Conservation (phyloP, 2,113 vertebrate species). For the Anarrhichthys ocellatus region DNA sequence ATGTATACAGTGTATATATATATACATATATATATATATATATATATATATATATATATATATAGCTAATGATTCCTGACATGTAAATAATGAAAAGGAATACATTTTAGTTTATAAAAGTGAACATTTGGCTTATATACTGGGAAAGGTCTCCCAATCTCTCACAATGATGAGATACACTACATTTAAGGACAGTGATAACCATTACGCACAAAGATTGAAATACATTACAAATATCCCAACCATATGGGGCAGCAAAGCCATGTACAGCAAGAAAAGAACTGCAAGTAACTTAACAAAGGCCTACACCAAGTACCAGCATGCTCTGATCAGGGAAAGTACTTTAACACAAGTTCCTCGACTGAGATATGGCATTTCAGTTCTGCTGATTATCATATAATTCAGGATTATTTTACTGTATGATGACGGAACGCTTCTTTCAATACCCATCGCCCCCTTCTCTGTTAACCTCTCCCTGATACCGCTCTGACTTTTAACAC, state of each 20-base stretch:
- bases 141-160: constrained; percentile 9
- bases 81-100: background rate
- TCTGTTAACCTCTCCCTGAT: constrained; percentile 74
- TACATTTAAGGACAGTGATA: constrained; percentile 32
- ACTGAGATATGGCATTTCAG: constrained; percentile 59
- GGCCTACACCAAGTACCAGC: constrained; percentile 61
- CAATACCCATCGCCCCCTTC: constrained; percentile 48
- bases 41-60: background rate
- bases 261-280: constrained; percentile 71
- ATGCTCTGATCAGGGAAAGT: constrained; percentile 62
- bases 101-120: background rate
- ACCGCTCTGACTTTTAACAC: constrained; percentile 75
- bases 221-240: constrained; percentile 58
- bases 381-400: constrained; percentile 78
- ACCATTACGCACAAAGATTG: constrained; percentile 43
- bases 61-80: background rate
- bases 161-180: constrained; percentile 1
- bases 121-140: background rate
- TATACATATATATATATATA: no score
- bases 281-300: constrained; percentile 70
- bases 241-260: constrained; percentile 66
- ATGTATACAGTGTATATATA: background rate
- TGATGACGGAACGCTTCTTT: constrained; percentile 67
- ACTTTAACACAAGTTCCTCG: constrained; percentile 68
- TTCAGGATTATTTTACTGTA: constrained; percentile 79